Evolutionary conservation across 2,113 vertebrate genomes (phyloP).

Genomic region (Seriola rivoliana): DNA sequence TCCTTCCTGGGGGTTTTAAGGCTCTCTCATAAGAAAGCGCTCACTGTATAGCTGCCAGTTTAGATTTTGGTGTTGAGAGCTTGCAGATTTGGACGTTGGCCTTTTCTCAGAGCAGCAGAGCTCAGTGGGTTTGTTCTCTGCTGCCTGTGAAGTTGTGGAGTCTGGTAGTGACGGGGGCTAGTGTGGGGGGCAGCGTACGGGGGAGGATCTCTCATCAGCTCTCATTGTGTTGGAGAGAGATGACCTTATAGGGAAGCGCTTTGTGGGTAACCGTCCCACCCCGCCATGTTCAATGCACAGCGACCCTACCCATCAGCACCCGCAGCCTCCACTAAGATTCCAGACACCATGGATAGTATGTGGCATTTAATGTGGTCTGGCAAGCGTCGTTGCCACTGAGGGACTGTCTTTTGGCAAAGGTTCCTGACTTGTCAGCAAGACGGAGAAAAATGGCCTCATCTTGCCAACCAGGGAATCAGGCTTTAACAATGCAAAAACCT

Average conservation of each 20-base stretch:
- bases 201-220: constrained; percentile 64
- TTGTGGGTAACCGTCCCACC: constrained; percentile 80
- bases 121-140: constrained; percentile 49
- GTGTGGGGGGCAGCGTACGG: constrained; percentile 17
- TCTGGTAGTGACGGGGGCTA: constrained; percentile 28
- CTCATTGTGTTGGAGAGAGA: constrained; percentile 82
- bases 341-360: constrained; percentile 85
- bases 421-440: constrained; percentile 68
- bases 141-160: constrained; percentile 58
- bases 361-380: constrained; percentile 85
- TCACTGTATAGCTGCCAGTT: constrained; percentile 19
- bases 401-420: constrained; percentile 68
- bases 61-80: constrained; percentile 20
- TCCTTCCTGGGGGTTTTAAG: background rate
- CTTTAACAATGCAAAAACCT: constrained; percentile 29
- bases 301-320: constrained; percentile 83
- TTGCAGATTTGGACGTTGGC: constrained; percentile 33
- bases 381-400: constrained; percentile 75
- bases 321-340: constrained; percentile 82
- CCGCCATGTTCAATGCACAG: constrained; percentile 74
- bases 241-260: constrained; percentile 91
- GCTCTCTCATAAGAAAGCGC: background rate
- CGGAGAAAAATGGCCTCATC: constrained; percentile 42
- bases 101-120: constrained; percentile 48
- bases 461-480: constrained; percentile 1